phyloP scores from a whole-genome alignment of 2,797 vertebrate genomes.

The Podarcis siculus region DNA sequence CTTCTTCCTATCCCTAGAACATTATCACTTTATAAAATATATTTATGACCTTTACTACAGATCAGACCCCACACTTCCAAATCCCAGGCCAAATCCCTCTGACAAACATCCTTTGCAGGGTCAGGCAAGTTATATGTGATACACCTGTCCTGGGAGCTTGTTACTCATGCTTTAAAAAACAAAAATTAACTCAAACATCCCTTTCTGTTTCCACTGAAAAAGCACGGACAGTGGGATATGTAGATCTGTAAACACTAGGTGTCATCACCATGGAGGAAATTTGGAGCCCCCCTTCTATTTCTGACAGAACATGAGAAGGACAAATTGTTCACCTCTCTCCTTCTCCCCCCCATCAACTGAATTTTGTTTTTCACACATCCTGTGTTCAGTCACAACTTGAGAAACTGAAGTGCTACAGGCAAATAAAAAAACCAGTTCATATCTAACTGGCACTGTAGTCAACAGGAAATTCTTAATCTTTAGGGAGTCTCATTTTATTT shows the following conservation, averaged over 20 bases:
- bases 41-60: background rate
- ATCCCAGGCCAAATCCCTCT: background rate
- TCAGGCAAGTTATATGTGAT: background rate
- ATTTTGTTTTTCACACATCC: background rate
- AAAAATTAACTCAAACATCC: background rate
- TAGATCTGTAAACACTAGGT: background rate
- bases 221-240: background rate
- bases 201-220: background rate
- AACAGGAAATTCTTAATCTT: background rate
- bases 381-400: background rate
- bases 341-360: background rate
- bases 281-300: background rate
- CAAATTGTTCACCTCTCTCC: background rate
- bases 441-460: background rate
- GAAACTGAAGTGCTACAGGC: background rate
- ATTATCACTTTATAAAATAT: background rate
- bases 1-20: background rate
- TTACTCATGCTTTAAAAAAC: background rate
- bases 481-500: background rate
- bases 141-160: background rate
- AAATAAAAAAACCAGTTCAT: background rate
- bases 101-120: background rate
- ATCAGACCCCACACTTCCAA: background rate
- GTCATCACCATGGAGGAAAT: background rate
- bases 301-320: background rate